Evolutionary conservation across 2,797 vertebrate species (phyloP).

Genomic region (Ispidina lecontei): DNA sequence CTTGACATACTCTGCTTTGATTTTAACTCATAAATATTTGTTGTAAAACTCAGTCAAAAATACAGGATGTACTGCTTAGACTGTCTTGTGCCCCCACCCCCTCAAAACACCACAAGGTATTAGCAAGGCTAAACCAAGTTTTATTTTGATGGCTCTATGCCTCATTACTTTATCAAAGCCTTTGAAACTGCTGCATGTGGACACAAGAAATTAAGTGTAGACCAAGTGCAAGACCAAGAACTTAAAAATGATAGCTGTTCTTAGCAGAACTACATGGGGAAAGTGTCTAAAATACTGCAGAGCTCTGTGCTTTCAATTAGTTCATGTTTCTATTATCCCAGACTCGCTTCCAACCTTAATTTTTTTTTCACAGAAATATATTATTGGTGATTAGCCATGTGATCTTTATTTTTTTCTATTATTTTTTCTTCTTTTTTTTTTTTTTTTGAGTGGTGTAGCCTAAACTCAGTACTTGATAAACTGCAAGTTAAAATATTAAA

Average conservation of each 20-base stretch:
- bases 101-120: neutral
- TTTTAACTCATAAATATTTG: neutral
- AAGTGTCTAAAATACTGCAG: neutral
- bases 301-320: neutral
- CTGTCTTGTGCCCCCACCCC: neutral
- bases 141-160: neutral
- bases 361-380: neutral
- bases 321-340: neutral
- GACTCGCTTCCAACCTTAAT: neutral
- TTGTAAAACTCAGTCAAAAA: neutral
- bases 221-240: neutral
- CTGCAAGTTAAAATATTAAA: neutral
- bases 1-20: neutral
- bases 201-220: neutral
- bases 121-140: neutral
- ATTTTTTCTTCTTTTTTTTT: rapidly evolving
- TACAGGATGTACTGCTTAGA: neutral
- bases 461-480: neutral
- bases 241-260: neutral
- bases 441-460: neutral
- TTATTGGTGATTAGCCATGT: neutral
- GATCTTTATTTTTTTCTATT: rapidly evolving
- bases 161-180: neutral
- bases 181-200: neutral
- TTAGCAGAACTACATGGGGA: neutral